A percentile compares a stretch with the other conserved stretches of the same genome.
These are phyloP conservation scores for Danio rerio DNA, from an alignment of 2,113 vertebrate species.

Conservation along the genomic window GRCz12tu NC_133182.1:16825501-16826000, in stretches of 20 bases:
- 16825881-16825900: too few species aligned
- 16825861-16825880: not conserved
- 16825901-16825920: too few species aligned
- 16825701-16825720: conserved; percentile 14
- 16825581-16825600: not conserved
- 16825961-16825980: too few species aligned
- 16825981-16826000: too few species aligned
- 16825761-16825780: not conserved
- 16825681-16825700: not conserved
- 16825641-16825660: not conserved
- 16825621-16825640: not conserved
- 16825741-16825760: conserved; percentile 26
- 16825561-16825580: not conserved
- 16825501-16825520: conserved; percentile 23
- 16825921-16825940: too few species aligned
- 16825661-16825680: not conserved
- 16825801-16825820: not conserved
- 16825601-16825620: not conserved
- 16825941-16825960: too few species aligned
- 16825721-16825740: not conserved
- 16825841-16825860: not conserved
- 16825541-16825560: conserved; percentile 16
- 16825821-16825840: not conserved
- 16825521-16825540: conserved; percentile 4
- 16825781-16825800: not conserved